Percentiles rank a stretch among this genome's conserved stretches.
Conservation (phyloP, 2,113 vertebrate genomes). For the Leptobrachium leishanense region DNA sequence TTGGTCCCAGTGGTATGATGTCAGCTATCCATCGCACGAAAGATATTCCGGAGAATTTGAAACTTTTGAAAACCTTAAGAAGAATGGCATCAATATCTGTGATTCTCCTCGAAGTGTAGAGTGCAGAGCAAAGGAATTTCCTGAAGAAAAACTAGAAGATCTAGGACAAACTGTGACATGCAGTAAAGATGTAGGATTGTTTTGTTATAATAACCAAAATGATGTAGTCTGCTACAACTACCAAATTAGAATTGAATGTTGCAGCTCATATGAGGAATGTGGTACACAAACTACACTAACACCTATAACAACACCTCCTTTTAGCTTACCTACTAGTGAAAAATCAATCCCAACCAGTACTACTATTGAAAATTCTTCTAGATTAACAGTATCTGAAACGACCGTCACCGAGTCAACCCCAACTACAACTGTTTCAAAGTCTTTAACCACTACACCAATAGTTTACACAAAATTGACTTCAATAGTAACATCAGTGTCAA, state of each 20-base stretch:
- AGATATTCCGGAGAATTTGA: slow-evolving; percentile 63
- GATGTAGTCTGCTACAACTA: slow-evolving; percentile 60
- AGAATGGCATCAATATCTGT: slow-evolving; percentile 57
- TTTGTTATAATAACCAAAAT: slow-evolving; percentile 65
- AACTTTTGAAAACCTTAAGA: slow-evolving; percentile 55
- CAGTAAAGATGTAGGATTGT: slow-evolving; percentile 45
- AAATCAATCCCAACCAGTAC: not conserved
- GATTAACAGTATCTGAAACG: too few species aligned
- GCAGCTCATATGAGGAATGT: not conserved
- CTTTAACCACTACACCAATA: too few species aligned
- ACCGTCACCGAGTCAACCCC: too few species aligned
- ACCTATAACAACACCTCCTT: not conserved
- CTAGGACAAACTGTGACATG: slow-evolving; percentile 64
- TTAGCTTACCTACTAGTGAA: not conserved
- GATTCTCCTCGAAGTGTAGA: not conserved
- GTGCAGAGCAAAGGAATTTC: slow-evolving; percentile 54
- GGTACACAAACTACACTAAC: not conserved
- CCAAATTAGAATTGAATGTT: slow-evolving; percentile 53
- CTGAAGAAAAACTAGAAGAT: not conserved
- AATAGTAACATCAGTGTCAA: too few species aligned
- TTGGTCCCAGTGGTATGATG: slow-evolving; percentile 67
- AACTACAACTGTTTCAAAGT: too few species aligned
- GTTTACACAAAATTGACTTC: too few species aligned
- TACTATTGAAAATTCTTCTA: not conserved
- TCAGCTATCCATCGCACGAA: slow-evolving; percentile 32